Evolutionary conservation across 2,888 invertebrate species (phyloP).

Genomic region (Campoplex nolae): DNA sequence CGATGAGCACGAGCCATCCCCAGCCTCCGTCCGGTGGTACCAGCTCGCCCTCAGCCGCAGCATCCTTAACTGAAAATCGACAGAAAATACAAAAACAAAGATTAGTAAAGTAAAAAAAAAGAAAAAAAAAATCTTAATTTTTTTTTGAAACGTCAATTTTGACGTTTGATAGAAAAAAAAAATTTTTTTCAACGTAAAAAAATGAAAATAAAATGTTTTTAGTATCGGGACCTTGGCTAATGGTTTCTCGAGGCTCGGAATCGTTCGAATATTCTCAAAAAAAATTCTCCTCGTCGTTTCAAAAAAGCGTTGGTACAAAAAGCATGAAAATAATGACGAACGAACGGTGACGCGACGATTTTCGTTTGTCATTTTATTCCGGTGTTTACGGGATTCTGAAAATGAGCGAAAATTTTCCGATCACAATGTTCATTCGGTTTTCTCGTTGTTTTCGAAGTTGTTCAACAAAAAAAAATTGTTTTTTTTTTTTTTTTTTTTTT

Average conservation of each 20-base stretch:
- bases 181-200: background rate
- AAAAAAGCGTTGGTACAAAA: slow-evolving; percentile 3
- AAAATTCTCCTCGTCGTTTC: slow-evolving; percentile 33
- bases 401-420: too few relatives aligned
- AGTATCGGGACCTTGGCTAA: slow-evolving; percentile 54
- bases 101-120: background rate
- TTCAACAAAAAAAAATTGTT: too few relatives aligned
- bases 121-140: background rate
- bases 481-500: too few relatives aligned
- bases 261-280: background rate
- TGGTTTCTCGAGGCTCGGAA: slow-evolving; percentile 39
- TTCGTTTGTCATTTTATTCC: slow-evolving; percentile 26
- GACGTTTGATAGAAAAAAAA: background rate
- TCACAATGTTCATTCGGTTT: too few relatives aligned
- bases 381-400: background rate
- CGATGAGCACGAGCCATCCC: slow-evolving; percentile 92
- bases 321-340: slow-evolving; percentile 36
- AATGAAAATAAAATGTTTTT: background rate
- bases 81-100: slow-evolving; percentile 22
- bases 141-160: background rate
- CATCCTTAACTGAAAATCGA: slow-evolving; percentile 75
- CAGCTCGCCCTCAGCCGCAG: slow-evolving; percentile 88
- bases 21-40: slow-evolving; percentile 94
- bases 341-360: slow-evolving; percentile 12
- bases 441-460: too few relatives aligned